Conservation (phyloP, 2,113 vertebrate species). For the Heterochromis multidens region DNA sequence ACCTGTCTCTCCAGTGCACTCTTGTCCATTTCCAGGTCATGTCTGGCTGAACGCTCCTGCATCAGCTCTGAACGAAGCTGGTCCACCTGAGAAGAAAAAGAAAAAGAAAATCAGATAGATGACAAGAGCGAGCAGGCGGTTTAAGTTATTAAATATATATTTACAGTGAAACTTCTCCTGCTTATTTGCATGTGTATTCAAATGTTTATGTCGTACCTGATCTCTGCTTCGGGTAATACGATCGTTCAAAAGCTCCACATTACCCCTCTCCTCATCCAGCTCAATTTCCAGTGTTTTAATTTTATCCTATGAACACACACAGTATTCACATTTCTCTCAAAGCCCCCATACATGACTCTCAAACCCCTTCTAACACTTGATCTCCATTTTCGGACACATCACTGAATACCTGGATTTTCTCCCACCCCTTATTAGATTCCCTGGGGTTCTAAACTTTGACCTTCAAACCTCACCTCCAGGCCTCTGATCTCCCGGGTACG, state of each 20-base stretch:
- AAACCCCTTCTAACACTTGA: not conserved
- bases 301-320: conserved; percentile 76
- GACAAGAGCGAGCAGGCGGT: not conserved
- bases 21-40: conserved; percentile 94
- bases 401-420: not conserved
- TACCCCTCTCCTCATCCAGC: conserved; percentile 87
- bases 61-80: conserved; percentile 89
- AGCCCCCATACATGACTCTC: not conserved
- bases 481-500: conserved; percentile 79
- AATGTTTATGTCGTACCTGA: conserved; percentile 76
- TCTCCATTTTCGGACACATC: not conserved
- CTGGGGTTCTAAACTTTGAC: not conserved
- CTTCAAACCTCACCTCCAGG: conserved; percentile 80
- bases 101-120: not conserved
- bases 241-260: conserved; percentile 85
- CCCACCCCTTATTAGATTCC: not conserved
- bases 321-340: not conserved
- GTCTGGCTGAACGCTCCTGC: conserved; percentile 85
- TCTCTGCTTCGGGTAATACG: conserved; percentile 83
- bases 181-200: conserved; percentile 34
- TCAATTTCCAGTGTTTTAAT: conserved; percentile 85
- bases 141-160: rapidly evolving
- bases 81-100: conserved; percentile 78
- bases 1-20: conserved; percentile 91
- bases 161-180: not conserved